A percentile compares a stretch with the other conserved stretches of the same genome.
These are phyloP conservation scores for Bombus superbus DNA, from an alignment of 1,140 invertebrate species.

Conservation along the genomic window DNA sequence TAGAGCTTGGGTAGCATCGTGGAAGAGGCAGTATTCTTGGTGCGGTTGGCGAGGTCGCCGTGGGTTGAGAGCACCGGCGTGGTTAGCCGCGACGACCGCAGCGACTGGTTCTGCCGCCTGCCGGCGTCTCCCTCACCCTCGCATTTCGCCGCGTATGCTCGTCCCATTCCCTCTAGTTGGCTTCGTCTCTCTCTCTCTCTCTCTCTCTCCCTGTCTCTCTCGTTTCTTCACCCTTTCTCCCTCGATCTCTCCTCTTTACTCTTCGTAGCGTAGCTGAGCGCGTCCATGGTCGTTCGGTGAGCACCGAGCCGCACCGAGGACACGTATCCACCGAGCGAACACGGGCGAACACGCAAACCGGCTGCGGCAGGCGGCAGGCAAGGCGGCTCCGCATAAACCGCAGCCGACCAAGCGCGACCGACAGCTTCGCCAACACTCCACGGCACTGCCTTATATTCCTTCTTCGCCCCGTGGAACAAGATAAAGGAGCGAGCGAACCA, in stretches of 20 bases:
- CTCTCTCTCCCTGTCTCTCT: conserved; percentile 16
- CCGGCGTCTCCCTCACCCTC: conserved; percentile 59
- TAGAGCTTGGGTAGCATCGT: conserved; percentile 6
- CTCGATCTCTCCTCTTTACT: conserved; percentile 52
- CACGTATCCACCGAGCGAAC: conserved; percentile 76
- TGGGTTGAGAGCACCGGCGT: conserved; percentile 81
- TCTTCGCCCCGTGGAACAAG: conserved; percentile 70
- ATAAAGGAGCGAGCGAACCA: conserved; percentile 69
- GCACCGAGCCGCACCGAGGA: conserved; percentile 75
- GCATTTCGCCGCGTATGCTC: conserved; percentile 35
- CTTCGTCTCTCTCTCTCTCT: conserved; percentile 31
- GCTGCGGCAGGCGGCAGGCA: conserved; percentile 74
- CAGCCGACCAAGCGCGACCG: conserved; percentile 81
- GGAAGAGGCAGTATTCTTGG: conserved; percentile 23
- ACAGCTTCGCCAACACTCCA: conserved; percentile 82
- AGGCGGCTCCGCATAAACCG: conserved; percentile 77
- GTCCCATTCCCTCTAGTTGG: conserved; percentile 37
- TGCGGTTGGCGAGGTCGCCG: conserved; percentile 68
- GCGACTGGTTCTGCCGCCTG: conserved; percentile 74
- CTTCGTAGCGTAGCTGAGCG: conserved; percentile 40
- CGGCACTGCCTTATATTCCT: conserved; percentile 67
- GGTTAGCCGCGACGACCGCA: conserved; percentile 80
- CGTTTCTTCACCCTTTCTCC: conserved; percentile 51
- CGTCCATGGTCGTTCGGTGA: conserved; percentile 71
- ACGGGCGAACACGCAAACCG: conserved; percentile 80